Base-by-base conservation (phyloP, 2,113 vertebrate genomes). In the Elephantulus edwardii region DNA sequence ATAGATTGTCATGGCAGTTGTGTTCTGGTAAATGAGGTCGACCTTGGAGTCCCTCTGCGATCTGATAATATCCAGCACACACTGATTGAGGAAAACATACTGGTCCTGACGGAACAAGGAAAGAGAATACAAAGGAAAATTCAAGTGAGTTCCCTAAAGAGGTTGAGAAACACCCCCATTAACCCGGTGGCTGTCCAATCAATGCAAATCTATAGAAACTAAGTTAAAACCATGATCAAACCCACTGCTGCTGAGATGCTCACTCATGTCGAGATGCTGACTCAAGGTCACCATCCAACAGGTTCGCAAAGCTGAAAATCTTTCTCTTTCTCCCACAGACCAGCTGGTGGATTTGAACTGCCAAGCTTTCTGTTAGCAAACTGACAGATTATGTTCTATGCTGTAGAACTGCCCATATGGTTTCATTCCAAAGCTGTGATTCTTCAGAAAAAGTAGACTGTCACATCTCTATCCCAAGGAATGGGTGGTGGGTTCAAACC, bases 21-120 rank as follows among this genome's bases (percentile, higher is more conserved):
- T 85, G 42, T 99, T 99, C 97, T 99, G 98, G 96, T 99, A 99
- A 96, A 99, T 99, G 56, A 99, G 97, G 92, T 99, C 98, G 0
- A 98, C 98, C 60, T 98, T 99, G 58, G 96, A 98, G 81, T 98
- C 98, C 40, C 97, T 99, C 96, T 98, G 98, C 68, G 99, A 98
- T 96, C 96, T 98, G 96, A 99, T 99, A 79, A 99, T 97, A 95
- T 99, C 99, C 97, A 98, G 92, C 83, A 99, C 98, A 89, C 99
- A 99, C 95, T 98, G 98, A 95, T 99, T 98, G 95, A 99, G 96
- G 97, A 99, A 99, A 91, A 99, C 96, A 1, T 99, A 99, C 95
- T 99, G 99, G 92, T 98, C 98, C 99, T 99, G 97, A 83, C 26
- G 78, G 91, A 82, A 94, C 72, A 93, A 78, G 48, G 93, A 11